These are phyloP conservation scores for Blastomussa wellsi DNA, from an alignment of 92 coral and sea anemone genomes.

Conservation along the genomic window DNA sequence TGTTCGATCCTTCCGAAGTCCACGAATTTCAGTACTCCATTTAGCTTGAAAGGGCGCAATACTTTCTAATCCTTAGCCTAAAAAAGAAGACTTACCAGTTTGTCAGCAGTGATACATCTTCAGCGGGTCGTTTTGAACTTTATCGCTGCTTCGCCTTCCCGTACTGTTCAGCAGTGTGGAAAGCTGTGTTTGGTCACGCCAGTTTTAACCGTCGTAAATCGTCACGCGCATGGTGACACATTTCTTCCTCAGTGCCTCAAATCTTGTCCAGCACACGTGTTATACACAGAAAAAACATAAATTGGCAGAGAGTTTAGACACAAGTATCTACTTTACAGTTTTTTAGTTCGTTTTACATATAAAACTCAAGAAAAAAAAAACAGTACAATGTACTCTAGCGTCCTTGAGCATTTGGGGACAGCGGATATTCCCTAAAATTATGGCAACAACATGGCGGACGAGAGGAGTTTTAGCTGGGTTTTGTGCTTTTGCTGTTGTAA, in stretches of 20 bases:
- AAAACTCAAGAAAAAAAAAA: background rate
- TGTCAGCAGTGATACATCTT: background rate
- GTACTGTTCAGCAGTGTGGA: background rate
- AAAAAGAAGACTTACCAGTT: conserved; percentile 2
- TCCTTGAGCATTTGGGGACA: conserved; percentile 2
- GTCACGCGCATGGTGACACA: background rate
- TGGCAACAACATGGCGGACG: conserved; percentile 85
- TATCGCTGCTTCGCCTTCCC: background rate
- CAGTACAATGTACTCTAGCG: background rate
- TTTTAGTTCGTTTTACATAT: background rate
- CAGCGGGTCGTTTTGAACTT: background rate
- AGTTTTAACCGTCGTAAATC: background rate
- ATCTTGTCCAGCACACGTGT: too few relatives aligned
- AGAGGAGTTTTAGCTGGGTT: conserved; percentile 35
- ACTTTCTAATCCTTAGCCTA: background rate
- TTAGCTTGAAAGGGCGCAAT: background rate
- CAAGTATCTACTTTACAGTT: too few relatives aligned
- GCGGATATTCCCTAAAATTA: conserved; percentile 23
- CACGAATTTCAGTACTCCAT: background rate
- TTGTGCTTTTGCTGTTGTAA: conserved; percentile 56
- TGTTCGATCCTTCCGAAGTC: background rate
- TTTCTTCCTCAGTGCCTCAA: background rate
- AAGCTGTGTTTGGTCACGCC: background rate
- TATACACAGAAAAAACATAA: too few relatives aligned
- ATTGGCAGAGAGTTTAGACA: too few relatives aligned